Conservation (phyloP, 2,888 invertebrate genomes). For the Coleophora flavipennella region DNA sequence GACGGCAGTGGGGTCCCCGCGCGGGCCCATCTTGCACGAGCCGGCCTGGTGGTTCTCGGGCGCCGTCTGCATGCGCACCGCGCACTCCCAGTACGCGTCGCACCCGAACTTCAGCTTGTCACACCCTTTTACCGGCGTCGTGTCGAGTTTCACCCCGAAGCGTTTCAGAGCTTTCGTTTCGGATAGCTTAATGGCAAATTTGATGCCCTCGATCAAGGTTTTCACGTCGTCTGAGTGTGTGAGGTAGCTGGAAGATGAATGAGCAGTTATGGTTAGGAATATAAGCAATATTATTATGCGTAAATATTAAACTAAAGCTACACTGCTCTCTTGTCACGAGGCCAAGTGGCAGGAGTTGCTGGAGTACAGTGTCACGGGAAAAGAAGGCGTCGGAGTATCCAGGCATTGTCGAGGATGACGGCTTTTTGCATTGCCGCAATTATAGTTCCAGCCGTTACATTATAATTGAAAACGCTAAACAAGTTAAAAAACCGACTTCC, state of each 20-base stretch:
- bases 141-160: slow-evolving; percentile 84
- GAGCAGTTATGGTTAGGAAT: too few species aligned
- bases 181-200: slow-evolving; percentile 80
- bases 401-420: too few species aligned
- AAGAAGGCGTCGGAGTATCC: too few species aligned
- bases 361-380: too few species aligned
- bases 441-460: too few species aligned
- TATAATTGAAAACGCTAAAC: too few species aligned
- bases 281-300: too few species aligned
- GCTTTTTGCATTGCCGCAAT: too few species aligned
- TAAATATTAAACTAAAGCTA: too few species aligned
- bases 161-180: slow-evolving; percentile 74
- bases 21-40: slow-evolving; percentile 87
- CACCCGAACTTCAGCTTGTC: slow-evolving; percentile 80
- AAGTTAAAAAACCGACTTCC: too few species aligned
- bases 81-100: slow-evolving; percentile 86
- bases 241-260: slow-evolving; percentile 67
- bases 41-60: slow-evolving; percentile 89
- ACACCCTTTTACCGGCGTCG: slow-evolving; percentile 81
- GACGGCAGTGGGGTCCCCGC: slow-evolving; percentile 79
- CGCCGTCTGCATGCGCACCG: slow-evolving; percentile 80
- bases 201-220: slow-evolving; percentile 86
- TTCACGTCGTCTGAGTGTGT: slow-evolving; percentile 85
- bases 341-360: neutral
- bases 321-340: neutral